Conservation (phyloP, 2,888 invertebrate species). For the Eupeodes latifasciatus region DNA sequence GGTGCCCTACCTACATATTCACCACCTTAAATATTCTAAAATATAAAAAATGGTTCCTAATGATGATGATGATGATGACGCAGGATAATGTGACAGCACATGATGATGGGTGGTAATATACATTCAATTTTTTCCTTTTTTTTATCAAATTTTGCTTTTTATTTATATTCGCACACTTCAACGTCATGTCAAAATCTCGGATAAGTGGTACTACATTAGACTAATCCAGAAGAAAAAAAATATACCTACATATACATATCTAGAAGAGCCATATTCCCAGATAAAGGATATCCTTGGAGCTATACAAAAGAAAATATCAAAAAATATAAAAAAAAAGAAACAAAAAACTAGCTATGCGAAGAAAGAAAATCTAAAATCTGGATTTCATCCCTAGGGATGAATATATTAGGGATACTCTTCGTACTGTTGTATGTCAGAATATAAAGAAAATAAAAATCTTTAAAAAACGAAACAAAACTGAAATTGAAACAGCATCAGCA, state of each 20-base stretch:
- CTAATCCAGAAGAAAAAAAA: constrained; percentile 65
- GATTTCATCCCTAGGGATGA: constrained; percentile 73
- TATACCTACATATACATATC: too few species aligned
- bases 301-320: background rate
- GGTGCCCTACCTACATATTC: background rate
- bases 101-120: constrained; percentile 64
- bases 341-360: constrained; percentile 44
- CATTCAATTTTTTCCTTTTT: constrained; percentile 22
- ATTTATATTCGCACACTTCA: constrained; percentile 64
- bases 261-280: constrained; percentile 53
- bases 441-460: constrained; percentile 29
- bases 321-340: constrained; percentile 12
- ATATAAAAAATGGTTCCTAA: constrained; percentile 34
- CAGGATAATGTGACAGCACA: constrained; percentile 73
- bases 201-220: constrained; percentile 76
- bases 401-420: constrained; percentile 47
- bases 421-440: constrained; percentile 59
- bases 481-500: constrained; percentile 52
- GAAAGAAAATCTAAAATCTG: constrained; percentile 56
- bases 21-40: constrained; percentile 5
- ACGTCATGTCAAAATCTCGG: constrained; percentile 71
- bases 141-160: constrained; percentile 25
- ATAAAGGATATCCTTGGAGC: constrained; percentile 60
- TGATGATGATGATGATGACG: constrained; percentile 56
- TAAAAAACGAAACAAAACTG: constrained; percentile 59